A percentile compares a stretch with the other conserved stretches of the same genome.
phyloP scores from a whole-genome alignment of 2,888 invertebrate genomes.

The Ennomos quercinarius region DNA sequence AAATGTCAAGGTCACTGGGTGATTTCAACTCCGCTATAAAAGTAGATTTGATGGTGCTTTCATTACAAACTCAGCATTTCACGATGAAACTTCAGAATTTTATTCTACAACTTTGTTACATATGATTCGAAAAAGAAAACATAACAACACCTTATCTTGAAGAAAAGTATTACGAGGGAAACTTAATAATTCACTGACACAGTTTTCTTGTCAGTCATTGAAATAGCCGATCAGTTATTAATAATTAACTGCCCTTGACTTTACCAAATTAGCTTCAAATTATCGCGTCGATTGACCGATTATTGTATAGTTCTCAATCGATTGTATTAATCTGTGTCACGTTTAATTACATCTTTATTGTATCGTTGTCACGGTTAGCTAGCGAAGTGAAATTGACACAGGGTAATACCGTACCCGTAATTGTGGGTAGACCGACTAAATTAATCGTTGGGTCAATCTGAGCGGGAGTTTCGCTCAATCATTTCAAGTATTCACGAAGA shows the following conservation, averaged over 20 bases:
- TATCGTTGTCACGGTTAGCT: constrained; percentile 1
- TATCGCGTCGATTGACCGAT: constrained; percentile 19
- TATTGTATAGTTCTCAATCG: constrained; percentile 20
- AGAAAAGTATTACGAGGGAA: too few relatives aligned
- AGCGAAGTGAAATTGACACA: constrained; percentile 5
- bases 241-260: too few relatives aligned
- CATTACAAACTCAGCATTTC: background rate
- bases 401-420: background rate
- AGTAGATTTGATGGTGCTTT: constrained; percentile 6
- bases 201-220: background rate
- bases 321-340: constrained; percentile 21
- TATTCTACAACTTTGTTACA: too few relatives aligned
- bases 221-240: too few relatives aligned
- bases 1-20: constrained; percentile 8
- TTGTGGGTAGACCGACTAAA: background rate
- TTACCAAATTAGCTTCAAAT: constrained; percentile 20
- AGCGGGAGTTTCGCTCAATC: background rate
- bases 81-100: too few relatives aligned
- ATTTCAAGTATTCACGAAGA: background rate
- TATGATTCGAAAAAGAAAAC: too few relatives aligned
- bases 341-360: background rate
- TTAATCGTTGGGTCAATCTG: background rate
- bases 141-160: too few relatives aligned
- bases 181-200: background rate
- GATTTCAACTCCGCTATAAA: constrained; percentile 1